These are phyloP conservation scores for Heliconius melpomene DNA, from an alignment of 1,140 invertebrate species.

Conservation along the genomic window DNA sequence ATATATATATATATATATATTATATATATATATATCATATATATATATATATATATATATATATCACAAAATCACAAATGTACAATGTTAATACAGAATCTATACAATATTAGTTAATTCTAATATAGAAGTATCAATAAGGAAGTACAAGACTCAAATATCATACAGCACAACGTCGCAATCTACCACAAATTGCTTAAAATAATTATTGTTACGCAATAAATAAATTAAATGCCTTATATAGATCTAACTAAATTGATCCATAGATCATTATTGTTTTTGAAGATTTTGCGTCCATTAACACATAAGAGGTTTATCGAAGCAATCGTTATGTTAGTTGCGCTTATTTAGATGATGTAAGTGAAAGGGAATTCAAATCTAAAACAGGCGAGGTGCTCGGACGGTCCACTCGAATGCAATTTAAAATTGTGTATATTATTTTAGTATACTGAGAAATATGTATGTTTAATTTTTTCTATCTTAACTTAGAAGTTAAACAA, in stretches of 20 bases:
- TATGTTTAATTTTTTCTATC: neutral
- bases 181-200: neutral
- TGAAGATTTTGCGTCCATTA: neutral
- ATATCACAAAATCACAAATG: too few species aligned
- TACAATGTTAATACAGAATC: too few species aligned
- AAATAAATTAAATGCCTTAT: neutral
- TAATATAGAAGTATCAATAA: too few species aligned
- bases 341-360: slow-evolving; percentile 32
- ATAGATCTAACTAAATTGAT: neutral
- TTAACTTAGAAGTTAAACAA: neutral
- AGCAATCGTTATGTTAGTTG: slow-evolving; percentile 41
- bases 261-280: slow-evolving; percentile 8
- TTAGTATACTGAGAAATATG: neutral
- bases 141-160: too few species aligned
- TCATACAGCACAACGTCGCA: too few species aligned
- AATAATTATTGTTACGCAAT: neutral
- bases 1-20: too few species aligned
- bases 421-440: slow-evolving; percentile 18
- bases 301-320: slow-evolving; percentile 18
- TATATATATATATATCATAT: too few species aligned
- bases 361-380: slow-evolving; percentile 42
- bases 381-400: slow-evolving; percentile 16
- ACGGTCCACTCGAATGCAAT: slow-evolving; percentile 25
- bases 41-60: too few species aligned
- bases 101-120: too few species aligned